These are phyloP conservation scores for Tetranychus cinnabarinus DNA, from an alignment of 1,140 invertebrate genomes.

Conservation along the genomic window DNA sequence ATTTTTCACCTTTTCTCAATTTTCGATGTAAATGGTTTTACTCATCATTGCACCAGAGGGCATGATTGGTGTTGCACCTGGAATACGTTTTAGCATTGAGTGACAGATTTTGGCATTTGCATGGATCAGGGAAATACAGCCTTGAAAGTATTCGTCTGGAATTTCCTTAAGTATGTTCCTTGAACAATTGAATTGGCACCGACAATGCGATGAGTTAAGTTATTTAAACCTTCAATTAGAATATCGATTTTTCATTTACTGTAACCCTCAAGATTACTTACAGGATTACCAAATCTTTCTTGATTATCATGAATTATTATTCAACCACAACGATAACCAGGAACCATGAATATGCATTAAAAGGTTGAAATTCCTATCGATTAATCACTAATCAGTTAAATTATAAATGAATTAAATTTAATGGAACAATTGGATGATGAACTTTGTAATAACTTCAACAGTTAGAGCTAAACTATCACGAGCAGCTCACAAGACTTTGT, in stretches of 20 bases:
- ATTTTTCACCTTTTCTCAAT: too few relatives aligned
- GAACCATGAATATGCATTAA: slow-evolving; percentile 70
- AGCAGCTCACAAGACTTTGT: too few relatives aligned
- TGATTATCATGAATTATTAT: slow-evolving; percentile 74
- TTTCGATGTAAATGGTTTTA: too few relatives aligned
- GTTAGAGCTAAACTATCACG: too few relatives aligned
- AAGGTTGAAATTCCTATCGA: too few relatives aligned
- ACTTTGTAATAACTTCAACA: too few relatives aligned
- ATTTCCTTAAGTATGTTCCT: slow-evolving; percentile 25
- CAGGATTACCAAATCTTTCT: slow-evolving; percentile 19
- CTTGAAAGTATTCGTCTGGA: too few relatives aligned
- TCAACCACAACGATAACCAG: slow-evolving; percentile 94
- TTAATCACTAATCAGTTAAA: too few relatives aligned
- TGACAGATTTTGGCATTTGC: slow-evolving; percentile 58
- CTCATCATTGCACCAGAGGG: slow-evolving; percentile 80
- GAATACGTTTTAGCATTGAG: slow-evolving; percentile 37
- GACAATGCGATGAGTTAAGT: slow-evolving; percentile 58
- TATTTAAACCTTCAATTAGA: slow-evolving; percentile 31
- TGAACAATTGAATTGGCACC: slow-evolving; percentile 77
- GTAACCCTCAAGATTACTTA: too few relatives aligned
- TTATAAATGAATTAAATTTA: too few relatives aligned
- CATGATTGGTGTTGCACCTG: slow-evolving; percentile 73
- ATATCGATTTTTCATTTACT: not conserved
- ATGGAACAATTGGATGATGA: too few relatives aligned
- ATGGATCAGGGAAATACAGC: slow-evolving; percentile 22